These are phyloP conservation scores for Trachurus trachurus DNA, from an alignment of 2,797 vertebrate genomes.

Conservation along the genomic window DNA sequence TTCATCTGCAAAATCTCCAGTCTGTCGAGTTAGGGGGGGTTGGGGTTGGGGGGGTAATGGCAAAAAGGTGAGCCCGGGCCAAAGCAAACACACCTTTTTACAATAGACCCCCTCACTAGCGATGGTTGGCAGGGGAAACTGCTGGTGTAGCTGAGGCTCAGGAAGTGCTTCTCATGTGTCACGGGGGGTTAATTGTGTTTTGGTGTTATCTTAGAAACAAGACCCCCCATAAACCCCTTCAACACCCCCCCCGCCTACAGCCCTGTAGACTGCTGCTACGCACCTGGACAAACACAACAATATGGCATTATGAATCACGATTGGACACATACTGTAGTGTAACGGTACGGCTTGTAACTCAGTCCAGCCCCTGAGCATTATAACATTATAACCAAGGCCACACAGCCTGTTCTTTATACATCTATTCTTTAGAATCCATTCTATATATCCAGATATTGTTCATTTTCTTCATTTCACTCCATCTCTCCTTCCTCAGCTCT, in stretches of 20 bases:
- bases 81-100: constrained; percentile 81
- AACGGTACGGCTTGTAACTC: constrained; percentile 5
- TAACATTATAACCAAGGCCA: constrained; percentile 11
- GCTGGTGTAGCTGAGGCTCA: constrained; percentile 69
- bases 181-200: constrained; percentile 85
- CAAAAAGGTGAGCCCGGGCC: constrained; percentile 72
- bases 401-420: not conserved
- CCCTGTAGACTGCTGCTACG: constrained; percentile 43
- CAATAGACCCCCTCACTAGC: constrained; percentile 77
- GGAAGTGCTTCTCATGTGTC: constrained; percentile 83
- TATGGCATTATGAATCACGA: constrained; percentile 49
- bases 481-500: constrained; percentile 5
- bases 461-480: not conserved
- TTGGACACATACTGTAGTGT: constrained; percentile 2
- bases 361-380: not conserved
- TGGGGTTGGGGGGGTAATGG: constrained; percentile 36
- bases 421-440: not conserved
- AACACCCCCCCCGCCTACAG: constrained; percentile 20
- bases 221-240: constrained; percentile 69
- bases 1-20: constrained; percentile 57
- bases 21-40: not conserved
- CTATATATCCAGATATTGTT: not conserved
- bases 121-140: constrained; percentile 67
- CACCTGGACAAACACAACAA: constrained; percentile 85
- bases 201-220: constrained; percentile 85